Conservation (phyloP, 1,140 invertebrate genomes). For the Ganaspis sp. region DNA sequence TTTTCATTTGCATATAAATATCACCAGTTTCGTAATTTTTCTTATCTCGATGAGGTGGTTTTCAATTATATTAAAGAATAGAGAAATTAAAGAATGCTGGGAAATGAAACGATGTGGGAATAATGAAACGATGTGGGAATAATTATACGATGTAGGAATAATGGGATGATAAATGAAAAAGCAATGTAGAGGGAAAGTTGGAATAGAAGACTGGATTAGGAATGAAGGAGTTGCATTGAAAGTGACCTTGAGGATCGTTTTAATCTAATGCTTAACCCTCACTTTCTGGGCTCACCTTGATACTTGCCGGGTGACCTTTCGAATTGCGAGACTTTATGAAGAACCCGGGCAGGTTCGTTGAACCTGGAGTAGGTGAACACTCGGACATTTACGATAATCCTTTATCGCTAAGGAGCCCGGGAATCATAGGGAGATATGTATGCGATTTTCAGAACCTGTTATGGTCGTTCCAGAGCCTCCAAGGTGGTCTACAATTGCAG, state of each 20-base stretch:
- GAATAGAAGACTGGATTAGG: background rate
- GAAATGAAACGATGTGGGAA: too few species aligned
- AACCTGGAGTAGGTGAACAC: conserved; percentile 55
- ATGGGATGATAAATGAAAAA: too few species aligned
- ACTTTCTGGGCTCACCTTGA: conserved; percentile 46
- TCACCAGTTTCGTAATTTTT: too few species aligned
- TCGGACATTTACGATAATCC: conserved; percentile 69
- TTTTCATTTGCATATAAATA: background rate
- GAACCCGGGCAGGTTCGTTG: conserved; percentile 50
- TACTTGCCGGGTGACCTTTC: conserved; percentile 48
- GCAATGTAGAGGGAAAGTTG: background rate
- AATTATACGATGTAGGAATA: too few species aligned
- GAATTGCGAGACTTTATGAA: conserved; percentile 48
- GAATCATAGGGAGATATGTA: conserved; percentile 71
- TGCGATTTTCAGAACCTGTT: conserved; percentile 75
- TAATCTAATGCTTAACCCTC: conserved; percentile 19
- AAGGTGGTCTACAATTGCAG: conserved; percentile 78
- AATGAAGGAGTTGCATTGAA: background rate
- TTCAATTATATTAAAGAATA: too few species aligned
- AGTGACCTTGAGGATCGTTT: conserved; percentile 5
- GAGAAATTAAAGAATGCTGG: too few species aligned
- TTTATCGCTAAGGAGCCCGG: conserved; percentile 74
- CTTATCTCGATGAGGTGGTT: too few species aligned
- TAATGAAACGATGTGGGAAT: too few species aligned
- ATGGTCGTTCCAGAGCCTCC: conserved; percentile 73